A percentile compares a stretch with the other conserved stretches of the same genome.
Evolutionary conservation across 2,888 invertebrate genomes (phyloP).

Genomic region (Melinaea menophilus): DNA sequence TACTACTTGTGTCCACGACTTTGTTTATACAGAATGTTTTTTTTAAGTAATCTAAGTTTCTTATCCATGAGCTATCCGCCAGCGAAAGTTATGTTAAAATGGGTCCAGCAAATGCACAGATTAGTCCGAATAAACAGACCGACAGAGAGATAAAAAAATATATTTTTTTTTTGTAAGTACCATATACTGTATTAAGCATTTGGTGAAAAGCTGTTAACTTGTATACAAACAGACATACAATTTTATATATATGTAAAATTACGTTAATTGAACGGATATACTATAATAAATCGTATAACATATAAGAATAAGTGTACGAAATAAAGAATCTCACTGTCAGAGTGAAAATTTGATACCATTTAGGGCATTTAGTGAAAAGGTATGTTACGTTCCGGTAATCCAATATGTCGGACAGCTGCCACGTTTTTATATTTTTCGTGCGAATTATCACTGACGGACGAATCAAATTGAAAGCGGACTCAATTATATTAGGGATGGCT

Average conservation of each 20-base stretch:
- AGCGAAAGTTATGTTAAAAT: no score
- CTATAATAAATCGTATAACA: background rate
- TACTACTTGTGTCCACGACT: no score
- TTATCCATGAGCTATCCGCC: no score
- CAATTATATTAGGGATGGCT: conserved; percentile 73
- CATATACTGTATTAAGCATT: no score
- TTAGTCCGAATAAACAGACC: no score
- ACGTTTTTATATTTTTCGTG: conserved; percentile 76
- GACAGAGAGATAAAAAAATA: no score
- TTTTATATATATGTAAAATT: background rate
- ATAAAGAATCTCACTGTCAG: conserved; percentile 27
- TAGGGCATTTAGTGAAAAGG: conserved; percentile 36
- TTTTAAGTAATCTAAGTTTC: no score
- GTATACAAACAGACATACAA: no score
- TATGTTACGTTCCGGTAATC: conserved; percentile 52
- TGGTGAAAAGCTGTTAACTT: no score
- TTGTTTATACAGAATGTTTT: no score
- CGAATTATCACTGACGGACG: conserved; percentile 77
- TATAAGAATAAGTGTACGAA: conserved; percentile 5
- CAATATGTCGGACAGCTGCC: conserved; percentile 72
- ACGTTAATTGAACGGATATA: background rate
- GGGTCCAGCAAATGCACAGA: no score
- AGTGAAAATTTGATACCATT: conserved; percentile 37
- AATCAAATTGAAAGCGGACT: conserved; percentile 78
- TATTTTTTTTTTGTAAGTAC: no score